Evolutionary conservation across 2,797 vertebrate genomes (phyloP), one percentile per base, ranked within the genome.

Genomic region (Sebastes vulpes): DNA sequence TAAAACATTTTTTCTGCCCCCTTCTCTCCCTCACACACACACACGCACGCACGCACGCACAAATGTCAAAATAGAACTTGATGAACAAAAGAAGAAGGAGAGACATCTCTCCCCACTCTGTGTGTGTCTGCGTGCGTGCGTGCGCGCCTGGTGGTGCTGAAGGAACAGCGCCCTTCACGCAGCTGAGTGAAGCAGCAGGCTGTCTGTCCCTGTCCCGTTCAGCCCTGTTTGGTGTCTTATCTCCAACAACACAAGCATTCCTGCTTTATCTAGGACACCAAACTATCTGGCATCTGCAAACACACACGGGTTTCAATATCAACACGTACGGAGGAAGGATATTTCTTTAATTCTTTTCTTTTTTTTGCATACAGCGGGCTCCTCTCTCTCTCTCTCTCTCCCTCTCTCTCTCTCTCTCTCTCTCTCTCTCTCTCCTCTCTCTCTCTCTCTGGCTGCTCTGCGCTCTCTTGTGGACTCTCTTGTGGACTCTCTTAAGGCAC

Each of bases 401-500:
- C 9, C 23, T 4, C 31, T 8, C n/a, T 5, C 8, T 5, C 14
- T 9, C 58, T 5, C 58, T 48, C 50, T 3, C 60, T 53, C 48
- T 54, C 59, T 54, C 58, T 20, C 28, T 32, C 67, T 10, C 54
- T 18, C 42, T 16, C 16, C 23, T 3, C n/a, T 21, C n/a, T 29
- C 18, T 12, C 57, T 9, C 52, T 46, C 75, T 29, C n/a, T 54
- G 14, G 23, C 23, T 67, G 68, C 68, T 71, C 54, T 69, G 54
- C 65, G 52, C 77, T 16, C 38, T 42, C 38, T 42, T 42, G 38
- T 42, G 38, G 85, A 86, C 84, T 87, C 87, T 86, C 76, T 82
- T 74, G 38, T 42, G 38, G 85, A 86, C 84, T 87, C 87, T 86
- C 76, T 82, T 74, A 35, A 77, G 63, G 77, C 88, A 91, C 88